Evolutionary conservation across 2,888 invertebrate genomes (phyloP).

Genomic region (Odontomyia ornata): DNA sequence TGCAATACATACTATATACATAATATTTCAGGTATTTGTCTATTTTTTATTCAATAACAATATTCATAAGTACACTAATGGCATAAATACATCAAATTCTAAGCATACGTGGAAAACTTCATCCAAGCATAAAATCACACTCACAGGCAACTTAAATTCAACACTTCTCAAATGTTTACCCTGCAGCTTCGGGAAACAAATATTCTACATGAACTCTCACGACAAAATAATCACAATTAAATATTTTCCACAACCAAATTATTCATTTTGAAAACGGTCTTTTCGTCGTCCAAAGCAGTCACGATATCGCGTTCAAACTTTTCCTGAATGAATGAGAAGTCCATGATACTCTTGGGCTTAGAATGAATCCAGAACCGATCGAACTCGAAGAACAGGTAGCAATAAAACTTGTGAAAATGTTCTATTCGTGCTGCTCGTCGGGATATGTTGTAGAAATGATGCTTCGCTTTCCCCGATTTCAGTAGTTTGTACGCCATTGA

Average conservation of each 20-base stretch:
- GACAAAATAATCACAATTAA: slow-evolving; percentile 57
- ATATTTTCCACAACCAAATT: slow-evolving; percentile 75
- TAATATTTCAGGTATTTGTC: no score
- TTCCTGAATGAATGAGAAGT: slow-evolving; percentile 87
- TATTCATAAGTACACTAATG: no score
- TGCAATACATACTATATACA: no score
- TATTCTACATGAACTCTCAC: background rate
- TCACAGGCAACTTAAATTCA: background rate
- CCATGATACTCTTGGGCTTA: slow-evolving; percentile 94
- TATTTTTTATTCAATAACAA: no score
- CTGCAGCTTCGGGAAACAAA: no score
- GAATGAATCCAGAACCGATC: slow-evolving; percentile 93
- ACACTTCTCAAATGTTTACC: background rate
- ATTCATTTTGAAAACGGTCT: slow-evolving; percentile 81
- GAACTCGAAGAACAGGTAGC: slow-evolving; percentile 93
- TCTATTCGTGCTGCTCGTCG: slow-evolving; percentile 72
- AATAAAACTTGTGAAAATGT: slow-evolving; percentile 92
- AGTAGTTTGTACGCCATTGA: slow-evolving; percentile 87
- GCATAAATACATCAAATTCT: no score
- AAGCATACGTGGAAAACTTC: no score
- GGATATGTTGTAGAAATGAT: slow-evolving; percentile 88
- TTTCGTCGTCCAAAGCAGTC: slow-evolving; percentile 72
- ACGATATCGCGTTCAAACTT: slow-evolving; percentile 83
- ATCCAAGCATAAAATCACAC: background rate
- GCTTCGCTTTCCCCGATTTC: slow-evolving; percentile 82